Percentiles rank a stretch among this genome's conserved stretches.
phyloP scores from a whole-genome alignment of 2,888 invertebrate genomes.

The Tetrapedia diversipes region DNA sequence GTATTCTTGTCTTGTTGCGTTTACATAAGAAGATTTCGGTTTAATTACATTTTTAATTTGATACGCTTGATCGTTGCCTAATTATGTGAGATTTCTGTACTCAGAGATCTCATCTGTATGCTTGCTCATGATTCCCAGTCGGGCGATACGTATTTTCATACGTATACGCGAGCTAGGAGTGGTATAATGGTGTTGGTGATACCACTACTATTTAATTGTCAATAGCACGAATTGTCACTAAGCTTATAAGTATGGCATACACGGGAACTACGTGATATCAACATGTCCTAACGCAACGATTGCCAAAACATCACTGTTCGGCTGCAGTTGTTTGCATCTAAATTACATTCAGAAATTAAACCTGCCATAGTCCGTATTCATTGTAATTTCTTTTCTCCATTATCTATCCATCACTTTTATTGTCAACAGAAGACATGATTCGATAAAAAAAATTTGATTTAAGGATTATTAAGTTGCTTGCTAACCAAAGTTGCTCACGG shows the following conservation, averaged over 20 bases:
- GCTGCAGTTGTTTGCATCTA: no score
- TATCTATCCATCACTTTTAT: background rate
- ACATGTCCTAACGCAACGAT: background rate
- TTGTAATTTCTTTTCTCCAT: background rate
- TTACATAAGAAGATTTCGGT: background rate
- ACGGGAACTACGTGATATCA: background rate
- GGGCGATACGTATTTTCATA: background rate
- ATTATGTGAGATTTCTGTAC: background rate
- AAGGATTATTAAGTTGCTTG: constrained; percentile 16
- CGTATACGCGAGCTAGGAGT: no score
- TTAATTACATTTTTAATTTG: background rate
- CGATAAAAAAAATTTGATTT: constrained; percentile 13
- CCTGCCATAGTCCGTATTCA: no score
- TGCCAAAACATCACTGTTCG: no score
- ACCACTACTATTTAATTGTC: background rate
- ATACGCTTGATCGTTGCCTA: background rate
- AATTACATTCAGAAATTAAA: no score
- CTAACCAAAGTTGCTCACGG: background rate
- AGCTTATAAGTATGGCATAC: background rate
- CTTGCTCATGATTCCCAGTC: background rate
- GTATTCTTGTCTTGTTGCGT: background rate
- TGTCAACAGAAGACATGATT: background rate
- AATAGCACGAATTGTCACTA: background rate
- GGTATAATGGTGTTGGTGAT: background rate
- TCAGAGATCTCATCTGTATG: background rate